Evolutionary conservation across 2,888 invertebrate genomes (phyloP).

Genomic region (Abrostola tripartita): DNA sequence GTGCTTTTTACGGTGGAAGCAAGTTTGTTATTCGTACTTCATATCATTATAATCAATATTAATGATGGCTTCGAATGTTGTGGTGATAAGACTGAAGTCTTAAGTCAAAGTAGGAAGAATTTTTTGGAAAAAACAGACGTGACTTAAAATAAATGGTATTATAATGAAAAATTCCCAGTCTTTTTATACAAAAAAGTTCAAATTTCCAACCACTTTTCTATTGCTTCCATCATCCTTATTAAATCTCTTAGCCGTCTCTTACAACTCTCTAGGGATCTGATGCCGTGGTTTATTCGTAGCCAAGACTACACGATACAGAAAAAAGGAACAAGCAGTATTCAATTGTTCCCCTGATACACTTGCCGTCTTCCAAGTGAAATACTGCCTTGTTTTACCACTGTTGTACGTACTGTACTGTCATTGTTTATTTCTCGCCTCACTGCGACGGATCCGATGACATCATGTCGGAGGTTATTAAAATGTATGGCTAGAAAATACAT

Average conservation of each 20-base stretch:
- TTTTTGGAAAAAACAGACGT: too few species aligned
- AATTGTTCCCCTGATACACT: constrained; percentile 41
- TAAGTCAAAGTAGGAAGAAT: too few species aligned
- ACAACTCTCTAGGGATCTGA: constrained; percentile 27
- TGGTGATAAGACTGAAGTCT: too few species aligned
- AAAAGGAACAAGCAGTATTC: constrained; percentile 33
- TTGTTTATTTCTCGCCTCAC: constrained; percentile 53
- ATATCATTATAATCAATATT: too few species aligned
- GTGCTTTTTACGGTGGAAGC: too few species aligned
- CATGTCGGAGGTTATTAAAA: constrained; percentile 63
- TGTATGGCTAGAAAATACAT: constrained; percentile 26
- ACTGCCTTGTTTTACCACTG: constrained; percentile 22
- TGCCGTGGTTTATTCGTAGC: constrained; percentile 27
- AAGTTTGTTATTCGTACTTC: too few species aligned
- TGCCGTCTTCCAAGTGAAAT: constrained; percentile 26
- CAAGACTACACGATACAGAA: constrained; percentile 28
- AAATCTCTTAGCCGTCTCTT: constrained; percentile 29
- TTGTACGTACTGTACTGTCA: constrained; percentile 25
- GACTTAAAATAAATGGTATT: too few species aligned
- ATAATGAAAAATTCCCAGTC: background rate
- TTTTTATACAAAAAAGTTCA: background rate
- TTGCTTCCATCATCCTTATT: constrained; percentile 36
- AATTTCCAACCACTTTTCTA: background rate
- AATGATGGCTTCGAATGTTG: too few species aligned
- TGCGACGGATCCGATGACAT: constrained; percentile 47